Evolutionary conservation across 2,113 vertebrate genomes (phyloP), one percentile per base, ranked within the genome.

Genomic region (Girardinichthys multiradiatus): DNA sequence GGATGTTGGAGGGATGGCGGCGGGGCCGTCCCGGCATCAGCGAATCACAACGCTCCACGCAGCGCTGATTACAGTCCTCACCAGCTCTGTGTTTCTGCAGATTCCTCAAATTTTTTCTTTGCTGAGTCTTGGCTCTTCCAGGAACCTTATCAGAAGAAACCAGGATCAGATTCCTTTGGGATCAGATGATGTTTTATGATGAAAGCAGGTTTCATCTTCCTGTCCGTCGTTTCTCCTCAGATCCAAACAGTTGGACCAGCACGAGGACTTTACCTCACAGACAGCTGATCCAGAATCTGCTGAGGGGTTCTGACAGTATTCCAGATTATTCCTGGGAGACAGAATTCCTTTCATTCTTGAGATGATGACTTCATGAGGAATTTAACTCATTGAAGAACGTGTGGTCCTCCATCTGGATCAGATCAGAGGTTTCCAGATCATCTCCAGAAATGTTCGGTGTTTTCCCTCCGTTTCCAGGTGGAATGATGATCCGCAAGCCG

Each of bases 31-130:
- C 42, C 17, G 5, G 42, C 42, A 5, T 4, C 42, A 77, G 81
- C 71, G 2, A 76, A 82, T 80, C 12, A 33, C 39, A 4, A 61
- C 30, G 61, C 79, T 82, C 54, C 65, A 73, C 62, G 30, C 70
- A 17, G 70, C 65, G 51, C 57, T 54, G 79, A 68, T 75, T 74
- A 65, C 74, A 76, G 72, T 30, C 58, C 72, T 74, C 42, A 3
- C 69, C 42, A 35, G 27, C 30, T 61, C 64, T 62, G 12, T 30
- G n/a, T 58, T 27, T 10, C 39, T 65, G 63, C 60, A 69, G 72
- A 88, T 86, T 88, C 77, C 74, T 83, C 26, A 76, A 79, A 85
- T 86, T 74, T 76, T 74, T 87, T 27, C 8, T 4, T 30, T 31
- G 61, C 37, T 65, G 58, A 79, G 37, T 29, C 65, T 69, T 37